Evolutionary conservation across 2,888 invertebrate species (phyloP).

Genomic region (Priocnemis perturbator): DNA sequence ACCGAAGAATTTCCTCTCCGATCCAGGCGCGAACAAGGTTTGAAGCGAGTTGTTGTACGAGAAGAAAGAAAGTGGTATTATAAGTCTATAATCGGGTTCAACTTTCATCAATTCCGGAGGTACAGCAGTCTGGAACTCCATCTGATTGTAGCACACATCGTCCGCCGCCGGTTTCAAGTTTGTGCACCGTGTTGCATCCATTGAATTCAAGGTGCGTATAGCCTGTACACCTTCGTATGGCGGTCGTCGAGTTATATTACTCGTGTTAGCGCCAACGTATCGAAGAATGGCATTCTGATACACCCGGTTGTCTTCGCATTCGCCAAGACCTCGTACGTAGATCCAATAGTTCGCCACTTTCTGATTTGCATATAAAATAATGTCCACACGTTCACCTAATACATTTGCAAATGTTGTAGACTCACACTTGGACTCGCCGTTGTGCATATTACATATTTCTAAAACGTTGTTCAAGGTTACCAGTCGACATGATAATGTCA

Average conservation of each 20-base stretch:
- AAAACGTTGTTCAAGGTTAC: slow-evolving; percentile 15
- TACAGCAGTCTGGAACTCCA: slow-evolving; percentile 63
- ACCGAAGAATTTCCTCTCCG: not conserved
- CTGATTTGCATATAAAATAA: slow-evolving; percentile 77
- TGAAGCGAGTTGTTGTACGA: not conserved
- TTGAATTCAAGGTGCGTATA: slow-evolving; percentile 79
- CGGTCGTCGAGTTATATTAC: too few relatives aligned
- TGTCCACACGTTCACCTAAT: slow-evolving; percentile 82
- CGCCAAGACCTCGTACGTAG: slow-evolving; percentile 49
- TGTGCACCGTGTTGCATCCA: slow-evolving; percentile 83
- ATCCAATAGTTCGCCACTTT: slow-evolving; percentile 61
- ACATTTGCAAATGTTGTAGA: too few relatives aligned
- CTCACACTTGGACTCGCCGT: too few relatives aligned
- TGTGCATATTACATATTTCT: too few relatives aligned
- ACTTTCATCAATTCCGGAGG: slow-evolving; percentile 75
- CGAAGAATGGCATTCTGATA: slow-evolving; percentile 33
- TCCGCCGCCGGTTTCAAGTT: not conserved
- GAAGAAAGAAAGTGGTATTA: slow-evolving; percentile 85
- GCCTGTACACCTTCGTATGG: too few relatives aligned
- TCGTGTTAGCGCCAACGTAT: too few relatives aligned
- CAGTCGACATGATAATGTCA: slow-evolving; percentile 19
- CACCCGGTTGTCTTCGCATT: slow-evolving; percentile 32
- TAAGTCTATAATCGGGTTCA: slow-evolving; percentile 88
- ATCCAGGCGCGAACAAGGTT: not conserved
- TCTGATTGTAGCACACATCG: slow-evolving; percentile 81